phyloP scores from a whole-genome alignment of 2,113 vertebrate genomes.

The Rana temporaria region DNA sequence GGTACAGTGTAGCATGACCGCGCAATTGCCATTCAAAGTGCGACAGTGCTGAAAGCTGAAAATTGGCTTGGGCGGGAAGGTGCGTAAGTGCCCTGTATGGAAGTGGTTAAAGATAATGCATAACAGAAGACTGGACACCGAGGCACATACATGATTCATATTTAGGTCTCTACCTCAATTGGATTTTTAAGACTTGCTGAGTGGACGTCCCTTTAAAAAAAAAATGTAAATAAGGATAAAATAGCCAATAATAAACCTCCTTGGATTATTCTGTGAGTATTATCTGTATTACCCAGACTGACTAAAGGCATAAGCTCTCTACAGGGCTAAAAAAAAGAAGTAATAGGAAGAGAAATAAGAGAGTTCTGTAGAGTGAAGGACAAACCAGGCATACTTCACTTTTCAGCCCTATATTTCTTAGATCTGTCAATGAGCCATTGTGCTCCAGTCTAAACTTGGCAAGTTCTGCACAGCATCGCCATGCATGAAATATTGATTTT shows the following conservation, averaged over 20 bases:
- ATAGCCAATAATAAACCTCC: not conserved
- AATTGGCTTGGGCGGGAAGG: no score
- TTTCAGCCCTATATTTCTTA: slow-evolving; percentile 35
- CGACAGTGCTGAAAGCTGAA: no score
- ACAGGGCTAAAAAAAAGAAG: not conserved
- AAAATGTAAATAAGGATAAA: not conserved
- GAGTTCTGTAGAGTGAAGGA: slow-evolving; percentile 24
- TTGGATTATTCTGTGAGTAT: not conserved
- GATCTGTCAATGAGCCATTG: slow-evolving; percentile 41
- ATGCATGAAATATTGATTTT: slow-evolving; percentile 53
- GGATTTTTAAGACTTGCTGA: no score
- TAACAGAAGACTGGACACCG: no score
- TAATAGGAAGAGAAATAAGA: slow-evolving; percentile 13
- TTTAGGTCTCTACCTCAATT: no score
- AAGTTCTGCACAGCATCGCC: slow-evolving; percentile 30
- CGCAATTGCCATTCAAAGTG: no score
- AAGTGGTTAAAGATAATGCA: no score
- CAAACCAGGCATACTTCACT: slow-evolving; percentile 21
- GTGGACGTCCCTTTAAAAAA: not conserved
- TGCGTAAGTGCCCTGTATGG: no score
- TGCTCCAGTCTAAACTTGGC: slow-evolving; percentile 26
- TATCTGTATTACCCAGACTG: slow-evolving; percentile 1
- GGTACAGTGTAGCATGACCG: no score
- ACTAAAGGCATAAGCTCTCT: not conserved
- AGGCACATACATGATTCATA: no score